These are phyloP conservation scores for Danio kyathit DNA, from an alignment of 2,797 vertebrate genomes.

Conservation along the genomic window DNA sequence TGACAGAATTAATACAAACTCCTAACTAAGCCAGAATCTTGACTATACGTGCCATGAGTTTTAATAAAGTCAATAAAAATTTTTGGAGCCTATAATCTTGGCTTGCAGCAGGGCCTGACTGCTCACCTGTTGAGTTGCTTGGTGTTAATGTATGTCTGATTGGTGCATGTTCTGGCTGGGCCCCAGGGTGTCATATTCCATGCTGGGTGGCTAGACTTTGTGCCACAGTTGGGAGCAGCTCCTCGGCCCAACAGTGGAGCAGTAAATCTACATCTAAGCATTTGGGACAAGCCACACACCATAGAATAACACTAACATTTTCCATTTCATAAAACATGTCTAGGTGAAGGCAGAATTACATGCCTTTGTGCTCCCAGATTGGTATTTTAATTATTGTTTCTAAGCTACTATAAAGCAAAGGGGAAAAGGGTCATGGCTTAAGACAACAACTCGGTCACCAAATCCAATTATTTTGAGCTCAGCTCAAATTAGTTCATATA, in stretches of 20 bases:
- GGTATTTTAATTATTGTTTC: constrained; percentile 24
- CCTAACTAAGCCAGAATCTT: background rate
- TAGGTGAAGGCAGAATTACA: constrained; percentile 3
- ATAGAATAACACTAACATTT: constrained; percentile 53
- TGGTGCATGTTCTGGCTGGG: constrained; percentile 56
- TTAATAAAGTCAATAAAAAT: constrained; percentile 61
- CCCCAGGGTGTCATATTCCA: constrained; percentile 60
- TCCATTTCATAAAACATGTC: constrained; percentile 47
- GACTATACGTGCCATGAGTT: constrained; percentile 35
- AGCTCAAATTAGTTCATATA: constrained; percentile 60
- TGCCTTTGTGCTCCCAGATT: constrained; percentile 12
- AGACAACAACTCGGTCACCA: constrained; percentile 35
- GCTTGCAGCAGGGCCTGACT: constrained; percentile 43
- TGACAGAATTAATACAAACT: constrained; percentile 33
- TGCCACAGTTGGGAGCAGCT: constrained; percentile 40
- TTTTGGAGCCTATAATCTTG: constrained; percentile 52
- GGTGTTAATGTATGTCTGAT: constrained; percentile 56
- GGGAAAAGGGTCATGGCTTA: constrained; percentile 47
- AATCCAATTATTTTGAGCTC: constrained; percentile 66
- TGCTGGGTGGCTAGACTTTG: constrained; percentile 40
- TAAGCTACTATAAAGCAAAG: constrained; percentile 26
- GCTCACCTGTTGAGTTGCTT: constrained; percentile 58
- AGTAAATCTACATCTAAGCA: constrained; percentile 61
- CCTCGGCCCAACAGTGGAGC: constrained; percentile 26
- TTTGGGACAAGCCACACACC: constrained; percentile 29